Evolutionary conservation across 2,797 vertebrate species (phyloP).

Genomic region (Phyllotis vaccarum): DNA sequence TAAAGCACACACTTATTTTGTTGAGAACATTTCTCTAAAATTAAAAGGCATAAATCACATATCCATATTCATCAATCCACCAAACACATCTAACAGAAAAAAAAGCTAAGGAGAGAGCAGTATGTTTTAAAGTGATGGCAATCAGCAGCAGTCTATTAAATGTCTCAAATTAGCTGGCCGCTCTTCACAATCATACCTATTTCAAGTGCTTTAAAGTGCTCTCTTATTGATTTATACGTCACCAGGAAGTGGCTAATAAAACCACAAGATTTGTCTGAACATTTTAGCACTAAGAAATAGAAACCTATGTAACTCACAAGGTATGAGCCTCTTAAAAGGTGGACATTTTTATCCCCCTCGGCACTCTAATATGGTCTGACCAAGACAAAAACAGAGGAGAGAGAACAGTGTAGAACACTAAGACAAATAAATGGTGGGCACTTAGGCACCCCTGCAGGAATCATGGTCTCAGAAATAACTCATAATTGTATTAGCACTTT

Average conservation of each 20-base stretch:
- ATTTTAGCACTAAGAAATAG: slow-evolving; percentile 82
- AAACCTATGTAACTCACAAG: slow-evolving; percentile 83
- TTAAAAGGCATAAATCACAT: slow-evolving; percentile 58
- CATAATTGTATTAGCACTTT: slow-evolving; percentile 39
- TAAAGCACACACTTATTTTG: slow-evolving; percentile 54
- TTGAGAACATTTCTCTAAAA: slow-evolving; percentile 66
- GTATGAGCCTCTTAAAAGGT: slow-evolving; percentile 74
- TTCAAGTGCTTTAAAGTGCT: slow-evolving; percentile 82
- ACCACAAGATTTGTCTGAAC: slow-evolving; percentile 63
- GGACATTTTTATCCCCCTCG: slow-evolving; percentile 79
- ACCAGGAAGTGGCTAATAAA: slow-evolving; percentile 79
- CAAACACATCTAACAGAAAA: slow-evolving; percentile 19
- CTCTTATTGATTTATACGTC: slow-evolving; percentile 84
- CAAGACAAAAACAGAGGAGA: slow-evolving; percentile 58
- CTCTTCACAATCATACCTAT: slow-evolving; percentile 77
- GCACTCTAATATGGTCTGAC: slow-evolving; percentile 67
- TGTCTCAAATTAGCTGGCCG: slow-evolving; percentile 71
- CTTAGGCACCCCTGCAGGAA: background rate
- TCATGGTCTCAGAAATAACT: background rate
- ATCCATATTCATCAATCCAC: slow-evolving; percentile 21
- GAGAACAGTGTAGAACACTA: slow-evolving; percentile 19
- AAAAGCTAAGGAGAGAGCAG: background rate
- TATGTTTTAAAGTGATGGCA: slow-evolving; percentile 59
- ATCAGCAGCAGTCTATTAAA: slow-evolving; percentile 77
- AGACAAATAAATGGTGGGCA: slow-evolving; percentile 19